Conservation (phyloP, 2,888 invertebrate species). For the Campoletis raptor region DNA sequence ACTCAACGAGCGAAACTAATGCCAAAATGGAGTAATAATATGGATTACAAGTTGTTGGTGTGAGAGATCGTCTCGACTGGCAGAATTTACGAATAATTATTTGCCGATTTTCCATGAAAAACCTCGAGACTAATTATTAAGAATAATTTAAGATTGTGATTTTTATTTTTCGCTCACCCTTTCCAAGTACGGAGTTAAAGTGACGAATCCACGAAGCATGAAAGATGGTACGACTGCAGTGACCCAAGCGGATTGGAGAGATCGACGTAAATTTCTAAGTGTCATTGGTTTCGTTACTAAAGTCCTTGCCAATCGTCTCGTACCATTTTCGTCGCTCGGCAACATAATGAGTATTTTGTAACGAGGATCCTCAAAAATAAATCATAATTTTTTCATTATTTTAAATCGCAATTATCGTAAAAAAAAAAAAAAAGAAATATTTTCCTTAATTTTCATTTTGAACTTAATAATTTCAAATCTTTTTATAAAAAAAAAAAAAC, state of each 20-base stretch:
- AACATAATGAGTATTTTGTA: conserved; percentile 92
- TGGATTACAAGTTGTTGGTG: conserved; percentile 52
- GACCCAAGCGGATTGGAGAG: conserved; percentile 90
- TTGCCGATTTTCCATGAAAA: neutral
- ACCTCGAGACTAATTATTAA: neutral
- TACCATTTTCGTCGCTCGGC: conserved; percentile 87
- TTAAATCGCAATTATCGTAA: neutral
- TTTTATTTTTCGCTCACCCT: conserved; percentile 87
- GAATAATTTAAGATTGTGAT: neutral
- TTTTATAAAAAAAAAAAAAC: neutral
- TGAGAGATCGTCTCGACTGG: conserved; percentile 51
- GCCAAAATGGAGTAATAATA: conserved; percentile 69
- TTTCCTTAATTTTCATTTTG: neutral
- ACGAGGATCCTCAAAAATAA: conserved; percentile 85
- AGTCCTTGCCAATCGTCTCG: conserved; percentile 87
- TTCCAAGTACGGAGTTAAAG: conserved; percentile 92
- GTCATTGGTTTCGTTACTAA: conserved; percentile 84
- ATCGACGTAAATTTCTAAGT: conserved; percentile 89
- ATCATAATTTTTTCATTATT: conserved; percentile 7
- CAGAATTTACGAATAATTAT: conserved; percentile 1
- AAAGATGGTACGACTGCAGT: conserved; percentile 93
- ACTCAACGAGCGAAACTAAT: conserved; percentile 75
- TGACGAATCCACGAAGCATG: conserved; percentile 91
- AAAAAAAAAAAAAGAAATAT: neutral
- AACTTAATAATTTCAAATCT: neutral